Conservation (phyloP, 2,113 vertebrate species). For the Etia nguti region DNA sequence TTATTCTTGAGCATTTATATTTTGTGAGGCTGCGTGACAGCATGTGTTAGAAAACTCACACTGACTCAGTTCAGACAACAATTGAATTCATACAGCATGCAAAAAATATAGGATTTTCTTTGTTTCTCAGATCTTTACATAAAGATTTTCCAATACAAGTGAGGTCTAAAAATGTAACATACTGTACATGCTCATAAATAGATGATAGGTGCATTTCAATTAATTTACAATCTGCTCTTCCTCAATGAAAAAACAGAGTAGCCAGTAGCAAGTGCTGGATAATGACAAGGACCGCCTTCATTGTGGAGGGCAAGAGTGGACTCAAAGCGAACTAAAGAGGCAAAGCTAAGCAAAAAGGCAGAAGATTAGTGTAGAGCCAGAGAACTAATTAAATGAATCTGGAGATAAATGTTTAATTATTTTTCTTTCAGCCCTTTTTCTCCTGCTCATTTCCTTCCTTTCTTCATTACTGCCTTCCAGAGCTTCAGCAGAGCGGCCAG, state of each 20-base stretch:
- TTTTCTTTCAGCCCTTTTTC: slow-evolving; percentile 30
- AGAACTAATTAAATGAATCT: slow-evolving; percentile 64
- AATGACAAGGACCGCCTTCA: slow-evolving; percentile 16
- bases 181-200: neutral
- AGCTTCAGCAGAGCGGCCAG: neutral
- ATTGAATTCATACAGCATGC: neutral
- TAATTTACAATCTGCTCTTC: neutral
- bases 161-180: neutral
- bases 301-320: slow-evolving; percentile 31
- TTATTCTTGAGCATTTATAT: neutral
- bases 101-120: neutral
- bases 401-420: slow-evolving; percentile 67
- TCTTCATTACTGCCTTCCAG: slow-evolving; percentile 23
- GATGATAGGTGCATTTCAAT: slow-evolving; percentile 16
- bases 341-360: slow-evolving; percentile 50
- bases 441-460: slow-evolving; percentile 29
- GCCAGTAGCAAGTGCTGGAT: slow-evolving; percentile 13
- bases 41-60: neutral
- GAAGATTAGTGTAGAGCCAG: slow-evolving; percentile 58
- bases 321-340: slow-evolving; percentile 43
- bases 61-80: neutral
- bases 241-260: slow-evolving; percentile 13
- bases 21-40: neutral
- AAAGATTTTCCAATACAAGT: neutral
- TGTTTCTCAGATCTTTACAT: neutral